Conservation (phyloP, 1,140 invertebrate genomes). For the Potamilus streckersoni region DNA sequence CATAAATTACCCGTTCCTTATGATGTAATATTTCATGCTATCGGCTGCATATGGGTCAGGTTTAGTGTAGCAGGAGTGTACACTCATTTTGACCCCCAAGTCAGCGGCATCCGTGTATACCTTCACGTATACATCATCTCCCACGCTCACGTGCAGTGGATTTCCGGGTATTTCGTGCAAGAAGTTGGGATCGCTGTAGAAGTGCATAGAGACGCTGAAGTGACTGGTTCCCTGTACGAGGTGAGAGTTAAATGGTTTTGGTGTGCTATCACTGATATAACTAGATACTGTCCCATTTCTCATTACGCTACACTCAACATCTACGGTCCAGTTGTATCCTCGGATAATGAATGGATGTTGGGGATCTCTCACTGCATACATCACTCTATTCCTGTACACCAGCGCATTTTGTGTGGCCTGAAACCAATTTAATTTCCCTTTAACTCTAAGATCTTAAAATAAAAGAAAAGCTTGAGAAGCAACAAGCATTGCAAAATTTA, state of each 20-base stretch:
- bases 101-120: conserved; percentile 9
- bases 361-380: conserved; percentile 12
- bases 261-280: no score
- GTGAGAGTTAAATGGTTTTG: not conserved
- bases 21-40: conserved; percentile 7
- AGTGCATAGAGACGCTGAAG: conserved; percentile 1
- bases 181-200: conserved; percentile 20
- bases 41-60: conserved; percentile 1
- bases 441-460: no score
- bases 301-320: conserved; percentile 15
- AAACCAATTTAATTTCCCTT: no score
- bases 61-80: conserved; percentile 18
- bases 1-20: not conserved
- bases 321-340: conserved; percentile 14
- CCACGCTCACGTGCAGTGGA: conserved; percentile 7
- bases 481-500: no score
- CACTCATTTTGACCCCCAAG: conserved; percentile 16
- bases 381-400: conserved; percentile 9
- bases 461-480: no score
- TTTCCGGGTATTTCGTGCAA: not conserved
- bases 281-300: conserved; percentile 7
- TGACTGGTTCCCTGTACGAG: conserved; percentile 9
- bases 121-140: conserved; percentile 17
- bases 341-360: conserved; percentile 9
- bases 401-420: not conserved